A percentile compares a stretch with the other conserved stretches of the same genome.
Conservation (phyloP, 2,113 vertebrate species). For the Rattus rattus region DNA sequence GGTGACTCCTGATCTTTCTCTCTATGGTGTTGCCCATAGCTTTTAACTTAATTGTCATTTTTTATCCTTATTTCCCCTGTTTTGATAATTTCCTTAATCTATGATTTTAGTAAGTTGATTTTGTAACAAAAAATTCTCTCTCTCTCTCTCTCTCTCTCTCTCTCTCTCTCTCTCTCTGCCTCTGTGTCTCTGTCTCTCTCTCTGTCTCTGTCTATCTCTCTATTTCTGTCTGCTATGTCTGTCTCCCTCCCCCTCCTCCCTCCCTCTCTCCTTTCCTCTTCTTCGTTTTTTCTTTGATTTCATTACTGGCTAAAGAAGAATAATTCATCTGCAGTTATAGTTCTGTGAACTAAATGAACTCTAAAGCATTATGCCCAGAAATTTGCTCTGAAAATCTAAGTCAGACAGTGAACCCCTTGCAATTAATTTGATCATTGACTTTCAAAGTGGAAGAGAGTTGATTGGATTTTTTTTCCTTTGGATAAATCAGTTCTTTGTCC, state of each 20-base stretch:
- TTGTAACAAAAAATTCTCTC: not conserved
- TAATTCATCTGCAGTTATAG: not conserved
- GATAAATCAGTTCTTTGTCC: not conserved
- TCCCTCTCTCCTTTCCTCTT: not conserved
- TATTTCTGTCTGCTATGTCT: not conserved
- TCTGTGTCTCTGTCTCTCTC: not conserved
- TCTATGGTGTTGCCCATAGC: rapidly evolving
- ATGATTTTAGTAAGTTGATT: not conserved
- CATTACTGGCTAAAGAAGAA: not conserved
- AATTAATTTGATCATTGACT: not conserved
- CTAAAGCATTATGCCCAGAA: not conserved
- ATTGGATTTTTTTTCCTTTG: not conserved
- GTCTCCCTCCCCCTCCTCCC: not conserved
- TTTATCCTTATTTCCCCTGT: not conserved
- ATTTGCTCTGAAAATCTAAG: not conserved
- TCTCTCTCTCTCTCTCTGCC: no score
- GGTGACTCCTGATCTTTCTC: not conserved
- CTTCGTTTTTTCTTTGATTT: not conserved
- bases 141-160: no score
- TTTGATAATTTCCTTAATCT: not conserved
- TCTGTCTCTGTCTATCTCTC: not conserved
- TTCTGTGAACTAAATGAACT: not conserved
- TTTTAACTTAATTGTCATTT: not conserved
- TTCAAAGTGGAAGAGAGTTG: not conserved
- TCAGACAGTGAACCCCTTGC: not conserved